Percentiles rank a stretch among this genome's conserved stretches.
Conservation (phyloP, 2,888 invertebrate species). For the Stramonita haemastoma region DNA sequence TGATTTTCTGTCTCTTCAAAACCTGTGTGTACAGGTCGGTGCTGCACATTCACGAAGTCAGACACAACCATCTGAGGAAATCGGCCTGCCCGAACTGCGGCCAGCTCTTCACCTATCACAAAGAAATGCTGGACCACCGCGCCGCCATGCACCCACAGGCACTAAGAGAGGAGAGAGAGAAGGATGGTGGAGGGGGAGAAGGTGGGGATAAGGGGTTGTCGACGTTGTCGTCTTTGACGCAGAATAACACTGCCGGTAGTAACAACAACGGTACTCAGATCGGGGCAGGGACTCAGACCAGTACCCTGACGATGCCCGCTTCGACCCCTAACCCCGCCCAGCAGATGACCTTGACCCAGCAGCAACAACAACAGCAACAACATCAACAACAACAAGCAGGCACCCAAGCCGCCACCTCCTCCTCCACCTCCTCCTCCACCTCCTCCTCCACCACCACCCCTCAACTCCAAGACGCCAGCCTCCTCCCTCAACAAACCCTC, state of each 20-base stretch:
- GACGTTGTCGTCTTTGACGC: not conserved
- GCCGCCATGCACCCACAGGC: slow-evolving; percentile 42
- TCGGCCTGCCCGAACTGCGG: slow-evolving; percentile 34
- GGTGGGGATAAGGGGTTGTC: slow-evolving; percentile 11
- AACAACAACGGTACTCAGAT: slow-evolving; percentile 23
- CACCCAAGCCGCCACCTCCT: too few relatives aligned
- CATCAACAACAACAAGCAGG: not conserved
- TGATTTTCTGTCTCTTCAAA: too few relatives aligned
- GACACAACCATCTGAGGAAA: slow-evolving; percentile 41
- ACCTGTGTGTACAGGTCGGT: slow-evolving; percentile 43
- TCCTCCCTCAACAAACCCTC: slow-evolving; percentile 29
- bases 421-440: not conserved
- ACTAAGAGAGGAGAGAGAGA: slow-evolving; percentile 22
- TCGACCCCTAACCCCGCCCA: not conserved
- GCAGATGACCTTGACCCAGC: not conserved
- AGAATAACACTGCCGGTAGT: slow-evolving; percentile 7
- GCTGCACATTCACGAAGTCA: slow-evolving; percentile 40
- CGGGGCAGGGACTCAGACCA: slow-evolving; percentile 22
- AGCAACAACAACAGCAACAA: slow-evolving; percentile 28
- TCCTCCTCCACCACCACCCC: slow-evolving; percentile 20
- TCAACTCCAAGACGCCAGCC: slow-evolving; percentile 37
- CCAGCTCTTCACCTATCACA: slow-evolving; percentile 43
- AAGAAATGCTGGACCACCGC: slow-evolving; percentile 48
- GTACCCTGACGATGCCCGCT: not conserved
- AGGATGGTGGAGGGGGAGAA: not conserved